Evolutionary conservation across 2,113 vertebrate genomes (phyloP), one percentile per base, ranked within the genome.

Genomic region (Desmodus rotundus): DNA sequence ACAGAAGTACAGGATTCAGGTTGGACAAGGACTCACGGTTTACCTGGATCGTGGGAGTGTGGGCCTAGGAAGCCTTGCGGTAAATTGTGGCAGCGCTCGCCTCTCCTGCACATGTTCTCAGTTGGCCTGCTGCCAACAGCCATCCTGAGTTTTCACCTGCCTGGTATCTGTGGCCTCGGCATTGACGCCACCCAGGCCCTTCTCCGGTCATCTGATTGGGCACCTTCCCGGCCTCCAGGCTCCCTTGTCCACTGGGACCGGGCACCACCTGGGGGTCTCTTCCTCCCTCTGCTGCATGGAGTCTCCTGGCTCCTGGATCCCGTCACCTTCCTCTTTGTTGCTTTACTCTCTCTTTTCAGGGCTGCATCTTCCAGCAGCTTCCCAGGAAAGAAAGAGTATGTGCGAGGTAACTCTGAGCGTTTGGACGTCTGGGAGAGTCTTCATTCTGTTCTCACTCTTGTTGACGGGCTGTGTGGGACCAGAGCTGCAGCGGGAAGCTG

Each of bases 201-300:
- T 74, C 52, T 52, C 72, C 36, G 19, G 45, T 41, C 11, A 0
- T n/a, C 47, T 5, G 1, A 5, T 6, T 1, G 4, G 33, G 26
- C 0, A 0, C 24, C 47, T 58, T 26, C 36, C n/a, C 43, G 33
- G 45, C 26, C 26, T 83, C 22, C 6, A 2, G 13, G 47, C 68
- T 76, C 36, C 31, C 2, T 50, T 52, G 0, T 50, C 41, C 2
- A 0, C 1, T 0, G 5, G 43, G 7, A 14, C 76, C 22, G n/a
- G 9, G 16, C 38, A 10, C 19, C 63, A 41, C 12, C 76, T 19
- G 4, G 3, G 43, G 28, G 2, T 19, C 41, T 52, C 22, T 52
- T 74, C 7, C 54, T 38, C 38, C 24, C 33, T n/a, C 65, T 13
- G 9, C 43, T 14, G 5, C 24, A 26, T 45, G 17, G 54, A 11